Evolutionary conservation across 1,140 invertebrate genomes (phyloP).

Genomic region (Papilio dardanus): DNA sequence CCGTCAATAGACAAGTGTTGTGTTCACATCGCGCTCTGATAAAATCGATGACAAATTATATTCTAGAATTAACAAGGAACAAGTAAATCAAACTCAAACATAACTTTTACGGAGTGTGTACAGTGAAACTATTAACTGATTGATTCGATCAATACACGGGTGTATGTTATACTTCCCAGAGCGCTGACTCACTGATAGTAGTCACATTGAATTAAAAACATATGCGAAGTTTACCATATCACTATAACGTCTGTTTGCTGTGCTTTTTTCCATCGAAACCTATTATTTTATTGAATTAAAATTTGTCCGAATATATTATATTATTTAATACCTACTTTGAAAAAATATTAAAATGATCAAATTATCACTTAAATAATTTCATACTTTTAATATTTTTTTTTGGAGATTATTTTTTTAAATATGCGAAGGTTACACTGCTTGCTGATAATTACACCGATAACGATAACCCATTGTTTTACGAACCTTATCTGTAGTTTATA

Average conservation of each 20-base stretch:
- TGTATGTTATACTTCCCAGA: not conserved
- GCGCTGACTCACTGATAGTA: slow-evolving; percentile 3
- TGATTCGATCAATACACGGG: not conserved
- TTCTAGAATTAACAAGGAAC: not conserved
- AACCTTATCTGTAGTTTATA: too few species aligned
- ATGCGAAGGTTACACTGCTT: not conserved
- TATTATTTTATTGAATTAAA: too few species aligned
- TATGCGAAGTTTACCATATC: not conserved
- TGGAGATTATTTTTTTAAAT: too few species aligned
- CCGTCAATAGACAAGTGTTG: not conserved
- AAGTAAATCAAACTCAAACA: not conserved
- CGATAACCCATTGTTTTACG: too few species aligned
- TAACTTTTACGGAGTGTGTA: too few species aligned
- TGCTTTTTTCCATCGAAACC: too few species aligned
- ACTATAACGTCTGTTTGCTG: not conserved
- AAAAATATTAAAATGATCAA: too few species aligned
- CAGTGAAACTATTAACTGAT: not conserved
- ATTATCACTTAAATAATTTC: not conserved
- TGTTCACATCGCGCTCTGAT: not conserved
- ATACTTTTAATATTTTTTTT: not conserved
- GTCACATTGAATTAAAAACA: not conserved
- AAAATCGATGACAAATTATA: not conserved
- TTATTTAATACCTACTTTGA: too few species aligned
- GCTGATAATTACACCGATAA: not conserved
- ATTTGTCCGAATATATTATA: too few species aligned